These are phyloP conservation scores for Hemibagrus wyckioides DNA, from an alignment of 2,113 vertebrate genomes.

Conservation along the genomic window DNA sequence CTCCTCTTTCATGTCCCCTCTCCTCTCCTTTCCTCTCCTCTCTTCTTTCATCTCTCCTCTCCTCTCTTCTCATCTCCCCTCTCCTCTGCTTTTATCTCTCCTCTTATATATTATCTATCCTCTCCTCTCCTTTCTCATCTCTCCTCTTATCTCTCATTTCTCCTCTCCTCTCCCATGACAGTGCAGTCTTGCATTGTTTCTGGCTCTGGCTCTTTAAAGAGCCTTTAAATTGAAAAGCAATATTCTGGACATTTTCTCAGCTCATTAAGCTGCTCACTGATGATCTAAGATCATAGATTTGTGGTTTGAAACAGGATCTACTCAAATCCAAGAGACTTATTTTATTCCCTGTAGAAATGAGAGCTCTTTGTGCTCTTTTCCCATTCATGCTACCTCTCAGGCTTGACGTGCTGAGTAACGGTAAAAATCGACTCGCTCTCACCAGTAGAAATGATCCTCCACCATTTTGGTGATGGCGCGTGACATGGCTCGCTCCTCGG, in stretches of 20 bases:
- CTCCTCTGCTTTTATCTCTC: not conserved
- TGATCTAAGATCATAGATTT: not conserved
- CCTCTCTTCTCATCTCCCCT: too few relatives aligned
- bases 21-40: too few relatives aligned
- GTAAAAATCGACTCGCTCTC: conserved; percentile 65
- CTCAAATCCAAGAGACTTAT: not conserved
- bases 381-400: not conserved
- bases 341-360: not conserved
- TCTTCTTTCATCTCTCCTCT: not conserved
- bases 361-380: not conserved
- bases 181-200: not conserved
- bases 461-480: conserved; percentile 95
- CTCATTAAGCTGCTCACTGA: not conserved
- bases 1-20: too few relatives aligned
- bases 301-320: not conserved
- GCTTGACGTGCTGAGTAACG: not conserved
- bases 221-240: not conserved
- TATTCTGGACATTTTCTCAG: not conserved
- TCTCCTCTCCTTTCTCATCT: not conserved
- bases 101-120: too few relatives aligned
- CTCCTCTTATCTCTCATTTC: not conserved
- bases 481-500: conserved; percentile 88
- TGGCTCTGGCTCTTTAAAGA: not conserved
- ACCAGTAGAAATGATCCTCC: conserved; percentile 99
- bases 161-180: not conserved